Percentiles rank a stretch among this genome's conserved stretches.
phyloP scores from a whole-genome alignment of 2,888 invertebrate genomes.

The Vanessa cardui region DNA sequence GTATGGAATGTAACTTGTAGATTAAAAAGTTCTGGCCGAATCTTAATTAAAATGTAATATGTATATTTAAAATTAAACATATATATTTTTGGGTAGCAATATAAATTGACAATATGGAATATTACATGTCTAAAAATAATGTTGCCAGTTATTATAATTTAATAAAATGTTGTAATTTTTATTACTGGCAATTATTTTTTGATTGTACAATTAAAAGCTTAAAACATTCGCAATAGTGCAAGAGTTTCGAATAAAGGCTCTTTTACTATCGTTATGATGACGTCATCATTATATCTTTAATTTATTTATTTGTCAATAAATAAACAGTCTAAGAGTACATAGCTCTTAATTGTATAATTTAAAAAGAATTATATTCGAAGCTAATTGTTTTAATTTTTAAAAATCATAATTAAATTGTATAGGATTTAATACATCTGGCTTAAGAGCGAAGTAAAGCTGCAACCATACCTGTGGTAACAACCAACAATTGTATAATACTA shows the following conservation, averaged over 20 bases:
- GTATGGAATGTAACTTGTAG: no score
- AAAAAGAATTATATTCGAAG: background rate
- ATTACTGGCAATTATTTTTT: conserved; percentile 4
- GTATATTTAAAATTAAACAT: background rate
- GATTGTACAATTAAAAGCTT: conserved; percentile 7
- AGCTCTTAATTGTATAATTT: conserved; percentile 2
- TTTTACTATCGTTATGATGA: no score
- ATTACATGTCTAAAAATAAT: background rate
- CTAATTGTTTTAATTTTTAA: background rate
- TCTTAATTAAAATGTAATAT: background rate
- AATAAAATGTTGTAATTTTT: background rate
- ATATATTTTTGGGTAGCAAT: background rate
- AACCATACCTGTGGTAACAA: no score
- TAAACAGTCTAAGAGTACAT: background rate
- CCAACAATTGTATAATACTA: no score
- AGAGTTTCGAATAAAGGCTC: no score
- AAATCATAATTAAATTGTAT: background rate
- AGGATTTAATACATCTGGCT: background rate
- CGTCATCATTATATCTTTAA: background rate
- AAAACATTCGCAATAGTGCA: background rate
- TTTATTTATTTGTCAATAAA: background rate
- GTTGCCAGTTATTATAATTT: conserved; percentile 1
- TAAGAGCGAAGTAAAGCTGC: background rate
- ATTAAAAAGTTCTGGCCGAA: no score
- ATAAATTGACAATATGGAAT: background rate